Evolutionary conservation across 1,140 invertebrate species (phyloP).

Genomic region (Diplogasteroides magnus): DNA sequence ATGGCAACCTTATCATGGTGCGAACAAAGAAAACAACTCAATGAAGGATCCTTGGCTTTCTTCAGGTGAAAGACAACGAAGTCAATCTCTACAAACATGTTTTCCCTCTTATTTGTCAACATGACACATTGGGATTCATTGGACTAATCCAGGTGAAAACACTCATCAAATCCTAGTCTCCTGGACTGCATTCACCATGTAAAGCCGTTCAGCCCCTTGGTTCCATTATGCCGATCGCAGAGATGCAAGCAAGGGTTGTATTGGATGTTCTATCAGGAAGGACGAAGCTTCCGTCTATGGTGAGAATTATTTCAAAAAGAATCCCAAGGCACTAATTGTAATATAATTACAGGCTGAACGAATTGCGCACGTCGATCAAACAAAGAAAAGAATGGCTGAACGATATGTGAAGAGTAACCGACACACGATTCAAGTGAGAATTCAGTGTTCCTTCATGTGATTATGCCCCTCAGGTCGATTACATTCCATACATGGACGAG

Average conservation of each 20-base stretch:
- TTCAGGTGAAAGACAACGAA: constrained; percentile 46
- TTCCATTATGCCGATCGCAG: constrained; percentile 60
- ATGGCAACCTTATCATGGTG: no score
- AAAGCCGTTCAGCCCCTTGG: constrained; percentile 60
- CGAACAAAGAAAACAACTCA: no score
- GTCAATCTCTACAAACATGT: constrained; percentile 59
- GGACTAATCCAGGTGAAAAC: constrained; percentile 56
- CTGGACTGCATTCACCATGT: constrained; percentile 33
- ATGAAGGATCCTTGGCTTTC: no score
- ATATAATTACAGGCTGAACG: neutral
- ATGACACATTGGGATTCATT: constrained; percentile 59
- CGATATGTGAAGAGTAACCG: constrained; percentile 38
- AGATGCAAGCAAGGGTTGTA: constrained; percentile 61
- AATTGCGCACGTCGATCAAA: neutral
- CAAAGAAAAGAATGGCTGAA: neutral
- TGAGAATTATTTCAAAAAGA: neutral
- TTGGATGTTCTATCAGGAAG: constrained; percentile 32
- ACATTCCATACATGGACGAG: constrained; percentile 57
- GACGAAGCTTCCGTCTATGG: neutral
- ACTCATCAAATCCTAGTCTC: neutral
- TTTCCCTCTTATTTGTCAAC: constrained; percentile 56
- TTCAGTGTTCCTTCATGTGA: neutral
- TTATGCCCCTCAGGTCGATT: constrained; percentile 50
- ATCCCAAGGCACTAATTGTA: neutral
- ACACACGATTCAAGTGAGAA: constrained; percentile 52